Evolutionary conservation across 2,888 invertebrate genomes (phyloP), one percentile per base, ranked within the genome.

Genomic region (Cheilosia impressa): DNA sequence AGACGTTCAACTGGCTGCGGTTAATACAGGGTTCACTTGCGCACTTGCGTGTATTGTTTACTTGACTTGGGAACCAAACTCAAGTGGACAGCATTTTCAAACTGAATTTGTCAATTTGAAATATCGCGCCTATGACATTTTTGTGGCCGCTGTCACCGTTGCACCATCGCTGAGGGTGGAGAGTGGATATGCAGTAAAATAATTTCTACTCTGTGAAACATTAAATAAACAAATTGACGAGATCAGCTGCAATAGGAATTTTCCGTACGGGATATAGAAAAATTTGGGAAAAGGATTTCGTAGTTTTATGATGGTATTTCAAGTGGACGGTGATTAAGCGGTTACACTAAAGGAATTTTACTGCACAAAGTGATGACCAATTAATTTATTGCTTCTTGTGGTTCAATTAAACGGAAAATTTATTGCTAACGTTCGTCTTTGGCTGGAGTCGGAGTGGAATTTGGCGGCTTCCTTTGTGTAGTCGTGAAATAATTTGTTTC

Each of bases 191-290:
- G 22, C 57, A 52, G 57, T 60, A 31, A 38, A 76, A 2, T 50
- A 19, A 50, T 27, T 22, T 53, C 43, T 43, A 19, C 82, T 65
- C 65, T 53, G 80, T 85, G 80, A 80, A 71, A 85, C 72, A 55
- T 81, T 77, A 85, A 85, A 85, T 77, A 85, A 85, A 85, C 85
- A 85, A 85, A 76, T 77, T 41, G 45, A 71, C 72, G 38, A 43
- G 65, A 79, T 69, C 58, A 19, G 58, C 19, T 17, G 41, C 38
- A 58, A 22, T 38, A 19, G 34, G 43, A 72, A 73, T 38, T 63
- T 76, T 55, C 19, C n/a, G 4, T 31, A 41, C 22, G 55, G 58
- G 10, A 60, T 38, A 38, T 19, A n/a, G 27, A 22, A n/a, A n/a
- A 66, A 82, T 71, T 79, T 75, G 60, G 75, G 65, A 38, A 85